These are phyloP conservation scores for Drosophila pachea DNA, from an alignment of 1,140 invertebrate genomes.

Conservation along the genomic window DNA sequence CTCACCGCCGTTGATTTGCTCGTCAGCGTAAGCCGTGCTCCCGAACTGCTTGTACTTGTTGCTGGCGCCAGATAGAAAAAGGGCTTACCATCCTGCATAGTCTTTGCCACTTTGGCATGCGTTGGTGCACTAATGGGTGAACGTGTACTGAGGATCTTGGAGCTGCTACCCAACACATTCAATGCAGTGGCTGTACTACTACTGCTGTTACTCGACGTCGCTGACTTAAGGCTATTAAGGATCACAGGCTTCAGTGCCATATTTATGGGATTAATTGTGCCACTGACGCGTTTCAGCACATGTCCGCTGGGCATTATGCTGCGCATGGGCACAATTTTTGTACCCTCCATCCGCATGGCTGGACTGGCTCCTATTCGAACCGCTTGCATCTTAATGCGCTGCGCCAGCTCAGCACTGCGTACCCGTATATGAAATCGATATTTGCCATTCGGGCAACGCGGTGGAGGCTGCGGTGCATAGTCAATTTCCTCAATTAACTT, in stretches of 20 bases:
- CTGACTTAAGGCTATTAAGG: conserved; percentile 53
- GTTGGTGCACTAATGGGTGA: conserved; percentile 63
- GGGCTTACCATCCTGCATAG: conserved; percentile 69
- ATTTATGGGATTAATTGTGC: conserved; percentile 69
- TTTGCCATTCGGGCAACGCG: conserved; percentile 84
- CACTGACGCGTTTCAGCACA: conserved; percentile 61
- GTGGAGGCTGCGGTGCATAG: conserved; percentile 81
- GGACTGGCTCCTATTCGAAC: conserved; percentile 76
- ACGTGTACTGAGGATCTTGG: conserved; percentile 50
- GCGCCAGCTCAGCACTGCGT: conserved; percentile 62
- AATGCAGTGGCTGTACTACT: conserved; percentile 19
- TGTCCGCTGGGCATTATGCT: conserved; percentile 53
- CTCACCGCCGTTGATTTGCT: conserved; percentile 44
- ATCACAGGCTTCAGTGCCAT: conserved; percentile 64
- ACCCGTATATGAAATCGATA: conserved; percentile 77
- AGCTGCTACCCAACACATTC: conserved; percentile 35
- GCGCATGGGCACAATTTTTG: conserved; percentile 65
- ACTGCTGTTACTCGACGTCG: conserved; percentile 5
- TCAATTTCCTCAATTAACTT: conserved; percentile 89
- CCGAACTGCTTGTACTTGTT: conserved; percentile 64
- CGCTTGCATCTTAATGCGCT: conserved; percentile 64
- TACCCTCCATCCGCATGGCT: conserved; percentile 72
- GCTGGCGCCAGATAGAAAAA: conserved; percentile 75
- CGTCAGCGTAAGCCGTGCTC: conserved; percentile 73
- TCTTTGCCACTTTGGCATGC: conserved; percentile 68